phyloP scores from a whole-genome alignment of 2,113 vertebrate genomes.

The Paradoxurus hermaphroditus region DNA sequence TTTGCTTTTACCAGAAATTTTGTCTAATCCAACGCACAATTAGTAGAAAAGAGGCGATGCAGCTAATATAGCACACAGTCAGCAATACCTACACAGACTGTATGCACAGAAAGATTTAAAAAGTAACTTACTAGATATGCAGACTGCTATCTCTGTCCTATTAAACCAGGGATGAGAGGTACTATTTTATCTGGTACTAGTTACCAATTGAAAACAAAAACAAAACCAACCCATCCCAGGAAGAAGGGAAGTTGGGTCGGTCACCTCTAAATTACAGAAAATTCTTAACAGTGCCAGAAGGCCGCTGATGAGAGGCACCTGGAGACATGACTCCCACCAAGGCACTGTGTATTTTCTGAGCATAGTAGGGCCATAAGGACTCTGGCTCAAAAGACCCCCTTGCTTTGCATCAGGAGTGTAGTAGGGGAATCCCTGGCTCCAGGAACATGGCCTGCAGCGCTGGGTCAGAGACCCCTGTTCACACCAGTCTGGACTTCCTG shows the following conservation, averaged over 20 bases:
- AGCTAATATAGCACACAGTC: neutral
- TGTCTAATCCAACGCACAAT: neutral
- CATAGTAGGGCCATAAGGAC: neutral
- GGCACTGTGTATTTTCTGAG: neutral
- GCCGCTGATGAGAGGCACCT: neutral
- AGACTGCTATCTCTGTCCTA: neutral
- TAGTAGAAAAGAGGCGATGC: conserved; percentile 20
- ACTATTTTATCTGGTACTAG: neutral
- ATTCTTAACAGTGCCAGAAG: neutral
- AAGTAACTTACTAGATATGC: neutral
- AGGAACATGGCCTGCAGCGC: neutral
- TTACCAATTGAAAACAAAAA: neutral
- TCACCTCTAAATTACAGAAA: neutral
- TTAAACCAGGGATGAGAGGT: neutral
- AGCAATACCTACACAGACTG: neutral
- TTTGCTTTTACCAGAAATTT: conserved; percentile 53
- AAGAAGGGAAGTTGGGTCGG: neutral
- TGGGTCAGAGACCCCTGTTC: too few relatives aligned
- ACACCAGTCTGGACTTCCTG: neutral
- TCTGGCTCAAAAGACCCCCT: neutral
- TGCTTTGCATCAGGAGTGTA: too few relatives aligned
- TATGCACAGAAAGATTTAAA: neutral
- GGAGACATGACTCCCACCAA: neutral
- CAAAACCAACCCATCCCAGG: neutral
- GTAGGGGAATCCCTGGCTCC: neutral